These are phyloP conservation scores for Macroglossus sobrinus DNA, from an alignment of 2,113 vertebrate genomes.

Conservation along the genomic window DNA sequence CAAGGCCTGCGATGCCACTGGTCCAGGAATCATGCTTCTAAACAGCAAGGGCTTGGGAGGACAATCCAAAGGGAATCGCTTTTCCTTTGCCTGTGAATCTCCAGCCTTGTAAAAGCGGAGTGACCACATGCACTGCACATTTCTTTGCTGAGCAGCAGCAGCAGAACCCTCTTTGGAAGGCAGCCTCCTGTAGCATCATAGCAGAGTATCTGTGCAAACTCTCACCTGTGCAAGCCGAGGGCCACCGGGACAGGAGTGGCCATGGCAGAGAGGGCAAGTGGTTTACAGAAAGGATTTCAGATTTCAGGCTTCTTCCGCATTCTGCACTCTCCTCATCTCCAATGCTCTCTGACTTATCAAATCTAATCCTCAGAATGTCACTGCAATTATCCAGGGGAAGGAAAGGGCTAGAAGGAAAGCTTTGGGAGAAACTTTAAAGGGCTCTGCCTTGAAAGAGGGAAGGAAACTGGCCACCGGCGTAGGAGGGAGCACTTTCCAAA, in stretches of 20 bases:
- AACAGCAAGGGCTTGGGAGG: neutral
- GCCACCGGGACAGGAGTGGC: accelerated
- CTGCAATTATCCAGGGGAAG: neutral
- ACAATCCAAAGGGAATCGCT: neutral
- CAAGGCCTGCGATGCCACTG: neutral
- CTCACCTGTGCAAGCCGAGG: neutral
- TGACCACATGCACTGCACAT: accelerated
- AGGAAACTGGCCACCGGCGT: neutral
- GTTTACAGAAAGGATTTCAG: neutral
- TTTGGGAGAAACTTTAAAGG: neutral
- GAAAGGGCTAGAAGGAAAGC: neutral
- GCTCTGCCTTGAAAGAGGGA: neutral
- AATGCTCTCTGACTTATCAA: neutral
- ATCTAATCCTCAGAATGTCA: neutral
- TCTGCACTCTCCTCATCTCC: neutral
- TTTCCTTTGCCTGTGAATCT: neutral
- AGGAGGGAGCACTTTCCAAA: neutral
- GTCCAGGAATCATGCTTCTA: neutral
- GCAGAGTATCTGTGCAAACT: accelerated
- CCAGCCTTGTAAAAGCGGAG: neutral
- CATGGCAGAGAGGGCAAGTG: accelerated
- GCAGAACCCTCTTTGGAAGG: accelerated
- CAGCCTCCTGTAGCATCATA: accelerated
- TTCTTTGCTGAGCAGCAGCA: neutral
- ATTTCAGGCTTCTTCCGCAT: no score